Conservation (phyloP, 2,797 vertebrate genomes). For the Anguilla anguilla region DNA sequence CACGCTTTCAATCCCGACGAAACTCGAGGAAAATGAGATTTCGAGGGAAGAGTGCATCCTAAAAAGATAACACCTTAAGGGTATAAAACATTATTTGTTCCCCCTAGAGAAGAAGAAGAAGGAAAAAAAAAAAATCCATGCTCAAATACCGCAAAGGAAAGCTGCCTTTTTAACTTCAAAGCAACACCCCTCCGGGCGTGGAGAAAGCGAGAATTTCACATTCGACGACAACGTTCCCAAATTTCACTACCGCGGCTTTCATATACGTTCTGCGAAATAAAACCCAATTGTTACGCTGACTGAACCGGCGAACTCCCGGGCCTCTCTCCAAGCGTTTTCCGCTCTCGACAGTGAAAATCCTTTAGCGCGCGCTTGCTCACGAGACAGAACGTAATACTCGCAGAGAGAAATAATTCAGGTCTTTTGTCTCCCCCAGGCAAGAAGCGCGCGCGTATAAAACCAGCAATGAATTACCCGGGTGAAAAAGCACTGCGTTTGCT, state of each 20-base stretch:
- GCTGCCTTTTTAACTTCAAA: constrained; percentile 67
- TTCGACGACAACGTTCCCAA: constrained; percentile 47
- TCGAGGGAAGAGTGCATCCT: constrained; percentile 46
- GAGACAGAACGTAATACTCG: background rate
- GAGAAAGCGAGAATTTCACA: constrained; percentile 54
- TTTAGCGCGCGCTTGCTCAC: background rate
- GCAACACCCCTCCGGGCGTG: constrained; percentile 47
- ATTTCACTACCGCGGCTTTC: constrained; percentile 52
- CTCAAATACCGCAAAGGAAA: constrained; percentile 59
- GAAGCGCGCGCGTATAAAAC: background rate
- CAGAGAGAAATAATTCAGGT: background rate
- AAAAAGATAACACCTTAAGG: constrained; percentile 55
- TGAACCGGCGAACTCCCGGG: background rate
- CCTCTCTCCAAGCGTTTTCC: background rate
- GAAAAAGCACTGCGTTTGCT: background rate
- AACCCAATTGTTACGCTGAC: background rate
- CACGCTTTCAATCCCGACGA: constrained; percentile 36
- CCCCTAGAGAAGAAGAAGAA: background rate
- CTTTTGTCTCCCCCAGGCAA: background rate
- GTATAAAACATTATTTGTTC: constrained; percentile 41
- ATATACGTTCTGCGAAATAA: constrained; percentile 37
- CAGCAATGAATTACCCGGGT: background rate
- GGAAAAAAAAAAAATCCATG: constrained; percentile 36
- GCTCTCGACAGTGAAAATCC: constrained; percentile 2
- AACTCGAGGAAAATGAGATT: constrained; percentile 50